These are phyloP conservation scores for Calliphora vomitoria DNA, from an alignment of 2,888 invertebrate species.

Conservation along the genomic window DNA sequence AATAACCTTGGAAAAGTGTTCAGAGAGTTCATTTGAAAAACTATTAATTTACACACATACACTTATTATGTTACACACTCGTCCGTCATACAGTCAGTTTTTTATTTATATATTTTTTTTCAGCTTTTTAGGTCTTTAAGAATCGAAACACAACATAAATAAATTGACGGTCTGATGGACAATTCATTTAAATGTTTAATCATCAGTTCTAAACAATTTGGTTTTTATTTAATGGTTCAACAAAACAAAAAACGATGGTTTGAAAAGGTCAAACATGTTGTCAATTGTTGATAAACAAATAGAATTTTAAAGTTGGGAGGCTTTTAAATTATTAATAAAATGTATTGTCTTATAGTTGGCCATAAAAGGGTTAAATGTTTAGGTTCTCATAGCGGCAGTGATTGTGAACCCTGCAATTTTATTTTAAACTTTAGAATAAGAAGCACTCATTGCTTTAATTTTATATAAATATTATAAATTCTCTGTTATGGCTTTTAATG, in stretches of 20 bases:
- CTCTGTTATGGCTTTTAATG: constrained; percentile 22
- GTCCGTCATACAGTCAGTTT: background rate
- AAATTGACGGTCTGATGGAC: background rate
- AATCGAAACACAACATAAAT: constrained; percentile 2
- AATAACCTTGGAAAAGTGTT: constrained; percentile 61
- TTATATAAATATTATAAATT: background rate
- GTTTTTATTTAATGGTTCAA: background rate
- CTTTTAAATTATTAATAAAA: background rate
- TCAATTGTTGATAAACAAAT: background rate
- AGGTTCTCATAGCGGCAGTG: background rate
- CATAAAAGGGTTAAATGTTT: constrained; percentile 1
- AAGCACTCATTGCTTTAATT: constrained; percentile 15
- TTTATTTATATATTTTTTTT: no score
- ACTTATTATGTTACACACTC: background rate
- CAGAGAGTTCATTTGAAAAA: constrained; percentile 55
- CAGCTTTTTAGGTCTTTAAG: background rate
- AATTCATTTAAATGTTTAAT: constrained; percentile 26
- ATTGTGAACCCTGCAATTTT: background rate
- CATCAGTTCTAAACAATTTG: background rate
- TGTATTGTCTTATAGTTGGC: background rate
- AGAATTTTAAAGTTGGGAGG: background rate
- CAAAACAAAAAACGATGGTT: background rate
- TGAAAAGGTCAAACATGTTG: background rate
- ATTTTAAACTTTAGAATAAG: constrained; percentile 5
- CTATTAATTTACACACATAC: constrained; percentile 61